phyloP scores from a whole-genome alignment of 2,113 vertebrate genomes.

The Nothobranchius furzeri region DNA sequence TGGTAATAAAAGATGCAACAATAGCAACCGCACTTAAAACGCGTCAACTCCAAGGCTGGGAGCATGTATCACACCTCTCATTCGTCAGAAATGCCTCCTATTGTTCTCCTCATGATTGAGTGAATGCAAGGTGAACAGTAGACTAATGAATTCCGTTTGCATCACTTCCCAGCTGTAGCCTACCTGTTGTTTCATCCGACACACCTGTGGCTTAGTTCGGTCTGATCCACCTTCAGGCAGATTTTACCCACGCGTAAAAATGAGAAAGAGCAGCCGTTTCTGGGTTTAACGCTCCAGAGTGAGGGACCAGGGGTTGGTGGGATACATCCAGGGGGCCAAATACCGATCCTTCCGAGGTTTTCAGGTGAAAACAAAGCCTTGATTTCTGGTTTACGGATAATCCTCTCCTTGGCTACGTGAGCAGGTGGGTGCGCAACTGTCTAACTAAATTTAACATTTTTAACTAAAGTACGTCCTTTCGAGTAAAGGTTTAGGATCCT shows the following conservation, averaged over 20 bases:
- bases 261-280: no score
- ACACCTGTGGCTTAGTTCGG: conserved; percentile 47
- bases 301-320: no score
- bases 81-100: conserved; percentile 28
- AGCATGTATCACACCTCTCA: conserved; percentile 5
- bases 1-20: background rate
- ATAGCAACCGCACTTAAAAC: background rate
- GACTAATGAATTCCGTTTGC: conserved; percentile 5
- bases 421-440: no score
- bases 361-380: no score
- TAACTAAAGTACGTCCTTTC: no score
- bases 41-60: background rate
- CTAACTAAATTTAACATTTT: no score
- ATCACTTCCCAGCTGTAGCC: conserved; percentile 34
- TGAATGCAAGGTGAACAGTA: conserved; percentile 34
- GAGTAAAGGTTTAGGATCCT: no score
- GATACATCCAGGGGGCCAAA: no score
- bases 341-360: no score
- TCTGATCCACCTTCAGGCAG: conserved; percentile 23
- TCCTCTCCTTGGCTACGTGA: no score
- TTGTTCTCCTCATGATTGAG: conserved; percentile 31
- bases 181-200: conserved; percentile 41
- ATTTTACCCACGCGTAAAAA: background rate
- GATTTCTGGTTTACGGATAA: no score
- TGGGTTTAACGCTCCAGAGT: no score